phyloP scores from a whole-genome alignment of 2,797 vertebrate species.

The Astyanax mexicanus region DNA sequence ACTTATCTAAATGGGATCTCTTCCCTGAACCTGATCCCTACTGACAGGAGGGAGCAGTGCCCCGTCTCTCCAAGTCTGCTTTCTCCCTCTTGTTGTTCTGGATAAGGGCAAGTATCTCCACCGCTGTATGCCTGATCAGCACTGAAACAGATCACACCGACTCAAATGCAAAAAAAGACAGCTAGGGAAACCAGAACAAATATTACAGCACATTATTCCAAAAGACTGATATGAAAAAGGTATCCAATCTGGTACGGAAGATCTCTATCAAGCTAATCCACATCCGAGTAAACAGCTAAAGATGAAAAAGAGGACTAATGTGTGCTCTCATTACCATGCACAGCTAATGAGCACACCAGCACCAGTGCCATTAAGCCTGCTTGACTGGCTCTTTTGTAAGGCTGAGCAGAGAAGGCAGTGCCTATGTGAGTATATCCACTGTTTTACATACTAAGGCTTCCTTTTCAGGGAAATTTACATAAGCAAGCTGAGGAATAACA shows the following conservation, averaged over 20 bases:
- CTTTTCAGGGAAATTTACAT: conserved; percentile 41
- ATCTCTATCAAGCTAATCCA: conserved; percentile 22
- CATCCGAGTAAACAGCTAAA: conserved; percentile 39
- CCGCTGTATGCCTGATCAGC: conserved; percentile 43
- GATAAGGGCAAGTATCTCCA: conserved; percentile 45
- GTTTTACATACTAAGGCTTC: conserved; percentile 32
- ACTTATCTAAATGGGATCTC: conserved; percentile 65
- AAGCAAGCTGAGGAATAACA: conserved; percentile 32
- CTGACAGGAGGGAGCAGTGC: conserved; percentile 51
- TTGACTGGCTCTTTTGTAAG: conserved; percentile 70
- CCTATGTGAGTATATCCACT: conserved; percentile 39
- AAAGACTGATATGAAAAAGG: conserved; percentile 19
- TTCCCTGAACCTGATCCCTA: conserved; percentile 56
- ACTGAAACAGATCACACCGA: conserved; percentile 22
- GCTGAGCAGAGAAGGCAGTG: conserved; percentile 42
- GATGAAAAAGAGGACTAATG: conserved; percentile 48
- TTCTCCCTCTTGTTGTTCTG: conserved; percentile 38
- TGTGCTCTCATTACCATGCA: conserved; percentile 71
- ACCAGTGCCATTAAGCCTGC: conserved; percentile 73
- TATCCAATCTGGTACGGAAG: conserved; percentile 16
- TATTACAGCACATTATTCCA: conserved; percentile 26
- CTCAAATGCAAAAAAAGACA: not conserved
- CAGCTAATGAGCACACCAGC: conserved; percentile 72
- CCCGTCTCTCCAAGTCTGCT: conserved; percentile 52
- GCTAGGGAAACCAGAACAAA: not conserved